phyloP scores from a whole-genome alignment of 2,113 vertebrate species.

The Pachycephala philippinensis region DNA sequence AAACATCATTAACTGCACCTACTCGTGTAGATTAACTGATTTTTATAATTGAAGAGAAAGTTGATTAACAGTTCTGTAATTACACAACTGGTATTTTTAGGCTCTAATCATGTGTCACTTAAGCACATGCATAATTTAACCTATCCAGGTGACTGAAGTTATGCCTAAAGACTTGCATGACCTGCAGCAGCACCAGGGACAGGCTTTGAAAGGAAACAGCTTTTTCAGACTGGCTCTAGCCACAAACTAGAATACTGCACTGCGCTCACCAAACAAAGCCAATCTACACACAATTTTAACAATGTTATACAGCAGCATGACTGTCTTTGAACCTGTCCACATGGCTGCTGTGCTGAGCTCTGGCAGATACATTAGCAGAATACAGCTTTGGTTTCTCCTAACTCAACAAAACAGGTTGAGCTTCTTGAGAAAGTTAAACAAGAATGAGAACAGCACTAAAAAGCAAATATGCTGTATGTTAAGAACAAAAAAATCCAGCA shows the following conservation, averaged over 20 bases:
- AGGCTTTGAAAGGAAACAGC: not conserved
- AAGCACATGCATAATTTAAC: not conserved
- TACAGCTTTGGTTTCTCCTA: not conserved
- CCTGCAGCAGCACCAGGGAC: not conserved
- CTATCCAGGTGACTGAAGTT: conserved; percentile 4
- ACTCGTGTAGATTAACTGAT: not conserved
- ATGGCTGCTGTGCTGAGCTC: not conserved
- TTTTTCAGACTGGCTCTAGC: not conserved
- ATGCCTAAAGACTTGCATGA: not conserved
- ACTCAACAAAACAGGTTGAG: not conserved
- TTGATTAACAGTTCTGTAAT: conserved; percentile 47
- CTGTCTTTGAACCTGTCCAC: not conserved
- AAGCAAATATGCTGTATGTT: not conserved
- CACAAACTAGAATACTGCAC: not conserved
- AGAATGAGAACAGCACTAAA: not conserved
- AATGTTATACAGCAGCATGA: not conserved
- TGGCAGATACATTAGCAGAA: not conserved
- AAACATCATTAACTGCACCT: conserved; percentile 1
- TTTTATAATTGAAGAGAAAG: conserved; percentile 37
- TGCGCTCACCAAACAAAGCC: not conserved
- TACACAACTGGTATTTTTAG: conserved; percentile 36
- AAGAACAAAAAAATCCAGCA: not conserved
- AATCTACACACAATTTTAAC: not conserved
- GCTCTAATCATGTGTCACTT: not conserved
- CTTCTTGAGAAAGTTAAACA: not conserved